Conservation (phyloP, 2,888 invertebrate genomes). For the Dryocosmus kuriphilus region DNA sequence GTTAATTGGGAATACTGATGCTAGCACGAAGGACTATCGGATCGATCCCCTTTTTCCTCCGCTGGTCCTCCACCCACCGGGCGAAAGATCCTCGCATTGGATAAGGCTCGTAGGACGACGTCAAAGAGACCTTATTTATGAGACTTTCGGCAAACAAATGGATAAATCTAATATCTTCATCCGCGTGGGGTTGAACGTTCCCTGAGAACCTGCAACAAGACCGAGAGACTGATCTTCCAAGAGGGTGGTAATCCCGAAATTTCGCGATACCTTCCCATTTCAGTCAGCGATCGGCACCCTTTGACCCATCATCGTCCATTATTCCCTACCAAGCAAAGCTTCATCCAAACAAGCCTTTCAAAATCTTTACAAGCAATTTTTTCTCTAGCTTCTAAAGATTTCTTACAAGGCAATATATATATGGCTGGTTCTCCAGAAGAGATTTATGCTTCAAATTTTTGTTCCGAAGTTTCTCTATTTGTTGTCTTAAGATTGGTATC, state of each 20-base stretch:
- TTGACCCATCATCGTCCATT: conserved; percentile 35
- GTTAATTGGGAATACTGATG: conserved; percentile 75
- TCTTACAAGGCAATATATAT: background rate
- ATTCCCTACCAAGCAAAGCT: background rate
- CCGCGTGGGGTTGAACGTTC: conserved; percentile 51
- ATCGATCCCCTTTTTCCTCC: conserved; percentile 67
- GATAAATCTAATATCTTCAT: conserved; percentile 75
- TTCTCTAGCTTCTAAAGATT: background rate
- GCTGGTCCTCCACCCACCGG: conserved; percentile 57
- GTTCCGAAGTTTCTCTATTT: no score
- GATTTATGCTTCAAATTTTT: no score
- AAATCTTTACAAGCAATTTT: background rate
- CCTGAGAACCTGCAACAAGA: conserved; percentile 50
- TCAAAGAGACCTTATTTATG: conserved; percentile 77
- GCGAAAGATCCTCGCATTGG: conserved; percentile 67
- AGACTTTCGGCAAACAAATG: conserved; percentile 77
- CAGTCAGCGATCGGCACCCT: conserved; percentile 38
- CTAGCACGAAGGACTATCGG: conserved; percentile 63
- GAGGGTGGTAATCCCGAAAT: conserved; percentile 52
- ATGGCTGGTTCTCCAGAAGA: no score
- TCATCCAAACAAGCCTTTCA: conserved; percentile 15
- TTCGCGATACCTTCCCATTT: conserved; percentile 37
- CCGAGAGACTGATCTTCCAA: conserved; percentile 36
- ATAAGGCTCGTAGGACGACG: conserved; percentile 71
- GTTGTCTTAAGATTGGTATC: no score